Evolutionary conservation across 1,140 invertebrate genomes (phyloP).

Genomic region (Drosophila kohkoa): DNA sequence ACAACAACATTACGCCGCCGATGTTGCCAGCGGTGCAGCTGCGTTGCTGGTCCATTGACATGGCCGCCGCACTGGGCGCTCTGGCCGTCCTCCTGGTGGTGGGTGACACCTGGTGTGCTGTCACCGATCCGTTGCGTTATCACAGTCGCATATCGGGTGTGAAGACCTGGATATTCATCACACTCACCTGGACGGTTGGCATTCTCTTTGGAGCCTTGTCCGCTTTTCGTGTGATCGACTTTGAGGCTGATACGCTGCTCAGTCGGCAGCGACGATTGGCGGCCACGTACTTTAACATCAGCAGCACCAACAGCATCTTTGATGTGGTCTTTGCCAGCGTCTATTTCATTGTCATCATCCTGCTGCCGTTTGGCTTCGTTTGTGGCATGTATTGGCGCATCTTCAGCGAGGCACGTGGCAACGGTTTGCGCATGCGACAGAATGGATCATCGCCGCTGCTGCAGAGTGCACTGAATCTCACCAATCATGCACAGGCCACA

Average conservation of each 20-base stretch:
- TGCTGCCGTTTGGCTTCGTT: constrained; percentile 89
- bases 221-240: constrained; percentile 78
- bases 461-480: constrained; percentile 83
- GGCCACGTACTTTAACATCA: constrained; percentile 70
- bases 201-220: constrained; percentile 86
- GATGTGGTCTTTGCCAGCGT: constrained; percentile 79
- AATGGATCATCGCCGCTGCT: constrained; percentile 87
- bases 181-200: constrained; percentile 88
- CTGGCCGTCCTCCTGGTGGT: constrained; percentile 93
- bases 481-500: constrained; percentile 67
- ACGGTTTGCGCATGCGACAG: constrained; percentile 89
- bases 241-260: constrained; percentile 66
- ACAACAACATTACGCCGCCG: constrained; percentile 5
- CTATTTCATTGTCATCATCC: constrained; percentile 87
- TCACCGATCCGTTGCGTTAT: constrained; percentile 94
- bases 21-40: constrained; percentile 55
- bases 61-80: constrained; percentile 84
- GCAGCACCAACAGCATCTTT: constrained; percentile 73
- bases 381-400: constrained; percentile 90
- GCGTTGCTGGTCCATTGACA: constrained; percentile 83
- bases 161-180: constrained; percentile 89
- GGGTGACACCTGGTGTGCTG: constrained; percentile 94
- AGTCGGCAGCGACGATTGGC: constrained; percentile 60
- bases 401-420: constrained; percentile 89
- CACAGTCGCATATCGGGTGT: constrained; percentile 91